phyloP scores from a whole-genome alignment of 2,888 invertebrate genomes.

The Diloba caeruleocephala region DNA sequence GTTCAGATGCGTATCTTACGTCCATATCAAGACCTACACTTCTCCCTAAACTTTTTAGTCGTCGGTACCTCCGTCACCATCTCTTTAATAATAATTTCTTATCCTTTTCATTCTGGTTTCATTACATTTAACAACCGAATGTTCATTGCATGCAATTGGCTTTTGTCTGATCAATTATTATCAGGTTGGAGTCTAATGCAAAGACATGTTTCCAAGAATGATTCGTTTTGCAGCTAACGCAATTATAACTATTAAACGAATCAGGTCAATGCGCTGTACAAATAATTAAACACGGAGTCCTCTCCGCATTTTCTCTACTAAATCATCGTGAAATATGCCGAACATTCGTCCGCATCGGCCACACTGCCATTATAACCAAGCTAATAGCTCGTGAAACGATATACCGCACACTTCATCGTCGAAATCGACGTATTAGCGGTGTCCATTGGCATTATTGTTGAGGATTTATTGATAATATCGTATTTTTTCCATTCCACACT shows the following conservation, averaged over 20 bases:
- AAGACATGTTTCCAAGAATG: constrained; percentile 17
- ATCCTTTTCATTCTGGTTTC: too few species aligned
- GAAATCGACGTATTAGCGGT: constrained; percentile 32
- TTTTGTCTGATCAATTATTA: too few species aligned
- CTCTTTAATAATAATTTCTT: too few species aligned
- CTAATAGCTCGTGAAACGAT: constrained; percentile 40
- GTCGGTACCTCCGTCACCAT: too few species aligned
- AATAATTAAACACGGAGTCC: constrained; percentile 29
- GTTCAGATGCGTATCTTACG: too few species aligned
- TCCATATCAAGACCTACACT: too few species aligned
- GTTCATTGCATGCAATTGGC: too few species aligned
- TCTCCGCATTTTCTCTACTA: constrained; percentile 33
- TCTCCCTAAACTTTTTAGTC: too few species aligned
- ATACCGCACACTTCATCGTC: constrained; percentile 37
- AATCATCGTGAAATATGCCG: constrained; percentile 49
- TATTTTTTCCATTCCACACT: constrained; percentile 19
- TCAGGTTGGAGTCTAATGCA: constrained; percentile 8
- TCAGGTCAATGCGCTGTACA: constrained; percentile 40
- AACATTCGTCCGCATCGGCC: constrained; percentile 20
- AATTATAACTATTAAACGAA: constrained; percentile 40
- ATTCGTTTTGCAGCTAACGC: constrained; percentile 14
- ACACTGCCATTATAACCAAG: constrained; percentile 25
- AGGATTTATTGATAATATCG: constrained; percentile 36
- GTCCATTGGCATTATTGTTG: constrained; percentile 11
- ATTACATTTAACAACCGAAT: too few species aligned